Base-by-base conservation (phyloP, 2,797 vertebrate genomes). In the Poeciliopsis turneri region DNA sequence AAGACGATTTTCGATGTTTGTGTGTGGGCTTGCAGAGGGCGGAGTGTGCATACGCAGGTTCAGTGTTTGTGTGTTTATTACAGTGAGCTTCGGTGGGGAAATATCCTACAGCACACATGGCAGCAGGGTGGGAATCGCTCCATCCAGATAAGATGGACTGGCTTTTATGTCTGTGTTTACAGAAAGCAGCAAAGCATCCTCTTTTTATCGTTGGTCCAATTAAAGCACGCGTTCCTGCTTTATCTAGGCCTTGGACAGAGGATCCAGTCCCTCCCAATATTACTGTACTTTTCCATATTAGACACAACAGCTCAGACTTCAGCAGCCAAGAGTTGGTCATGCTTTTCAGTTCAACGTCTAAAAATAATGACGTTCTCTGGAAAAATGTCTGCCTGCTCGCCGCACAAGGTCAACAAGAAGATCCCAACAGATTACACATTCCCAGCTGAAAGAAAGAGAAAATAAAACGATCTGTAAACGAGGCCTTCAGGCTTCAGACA, bases 81-180 rank as follows among this genome's bases (percentile, higher is more conserved):
- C 49, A 68, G 78, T 81, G 79, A 70, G 87, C 76, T 82, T 87
- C 70, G 71, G 75, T 79, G 66, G 55, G 89, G 81, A 87, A 86
- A 85, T 82, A 86, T 89, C 82, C 87, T 83, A 77, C 64, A 79
- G 80, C 84, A 90, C 87, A 89, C 84, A 87, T 74, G 71, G 77
- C 92, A 80, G 82, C 75, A 82, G 93, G 92, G 90, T 89, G 90
- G 92, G 94, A 92, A 76, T 84, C 23, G 89, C 77, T 85, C 84
- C 70, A 7, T 88, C 86, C 75, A 87, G 88, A 95, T 94, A 92
- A 95, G 90, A 80, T 87, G 80, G 75, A 74, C 47, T 12, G 47
- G 84, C 91, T 92, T 93, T 92, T 79, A 93, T 89, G 93, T 88
- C 75, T 85, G 82, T 87, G 93, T 94, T 93, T 90, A 92, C 81